Conservation (phyloP, 2,888 invertebrate species). For the Leptinotarsa rubiginosa region DNA sequence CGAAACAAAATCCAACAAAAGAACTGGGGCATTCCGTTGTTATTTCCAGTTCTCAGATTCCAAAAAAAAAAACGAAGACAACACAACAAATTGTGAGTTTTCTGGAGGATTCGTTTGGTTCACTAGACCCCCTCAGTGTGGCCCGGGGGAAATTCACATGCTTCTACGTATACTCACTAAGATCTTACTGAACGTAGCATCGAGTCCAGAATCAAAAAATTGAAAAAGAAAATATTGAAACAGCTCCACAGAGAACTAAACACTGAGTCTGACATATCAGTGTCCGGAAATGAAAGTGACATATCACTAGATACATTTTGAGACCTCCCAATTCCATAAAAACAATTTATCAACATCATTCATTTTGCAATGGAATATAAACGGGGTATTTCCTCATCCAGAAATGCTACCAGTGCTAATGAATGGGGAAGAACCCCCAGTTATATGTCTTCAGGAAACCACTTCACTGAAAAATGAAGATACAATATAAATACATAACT, state of each 20-base stretch:
- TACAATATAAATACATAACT: constrained; percentile 24
- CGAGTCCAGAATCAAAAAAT: background rate
- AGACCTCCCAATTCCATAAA: background rate
- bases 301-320: constrained; percentile 12
- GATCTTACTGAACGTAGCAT: background rate
- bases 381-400: constrained; percentile 10
- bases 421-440: background rate
- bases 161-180: background rate
- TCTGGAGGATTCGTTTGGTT: constrained; percentile 2
- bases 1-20: too few relatives aligned
- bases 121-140: background rate
- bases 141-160: background rate
- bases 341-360: background rate
- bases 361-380: constrained; percentile 11
- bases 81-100: background rate
- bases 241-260: constrained; percentile 1
- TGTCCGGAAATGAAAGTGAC: background rate
- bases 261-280: background rate
- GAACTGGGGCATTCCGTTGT: too few relatives aligned
- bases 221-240: constrained; percentile 18
- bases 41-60: too few relatives aligned
- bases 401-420: constrained; percentile 5
- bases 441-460: constrained; percentile 34
- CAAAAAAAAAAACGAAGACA: too few relatives aligned
- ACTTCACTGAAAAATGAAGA: constrained; percentile 21